Percentiles rank a stretch among this genome's conserved stretches.
Evolutionary conservation across 2,113 vertebrate genomes (phyloP).

Genomic region (Phaetusa simplex): DNA sequence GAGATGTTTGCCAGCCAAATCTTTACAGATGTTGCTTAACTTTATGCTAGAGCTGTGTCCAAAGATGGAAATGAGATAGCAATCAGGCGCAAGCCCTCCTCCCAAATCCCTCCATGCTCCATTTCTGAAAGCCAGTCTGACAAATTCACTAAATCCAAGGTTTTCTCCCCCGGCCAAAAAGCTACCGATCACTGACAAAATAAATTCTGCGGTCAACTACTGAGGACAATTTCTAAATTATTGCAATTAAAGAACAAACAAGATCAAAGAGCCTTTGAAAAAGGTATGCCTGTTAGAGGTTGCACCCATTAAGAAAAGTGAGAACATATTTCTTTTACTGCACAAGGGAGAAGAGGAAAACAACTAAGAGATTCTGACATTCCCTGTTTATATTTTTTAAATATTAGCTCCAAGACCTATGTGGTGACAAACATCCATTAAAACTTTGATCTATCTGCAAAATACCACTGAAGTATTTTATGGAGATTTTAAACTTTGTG

Average conservation of each 20-base stretch:
- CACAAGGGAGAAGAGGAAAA: not conserved
- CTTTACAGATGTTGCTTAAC: conserved; percentile 72
- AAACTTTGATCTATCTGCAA: not conserved
- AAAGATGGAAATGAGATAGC: conserved; percentile 67
- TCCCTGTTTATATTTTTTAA: not conserved
- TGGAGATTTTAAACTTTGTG: not conserved
- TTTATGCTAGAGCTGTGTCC: conserved; percentile 57
- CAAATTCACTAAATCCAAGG: conserved; percentile 1
- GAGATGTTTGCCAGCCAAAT: conserved; percentile 67
- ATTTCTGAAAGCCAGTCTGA: conserved; percentile 24
- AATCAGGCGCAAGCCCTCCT: conserved; percentile 38
- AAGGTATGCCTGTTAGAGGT: not conserved
- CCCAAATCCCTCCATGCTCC: not conserved
- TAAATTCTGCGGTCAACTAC: not conserved
- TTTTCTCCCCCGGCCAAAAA: not conserved
- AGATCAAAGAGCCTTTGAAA: not conserved
- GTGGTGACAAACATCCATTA: not conserved
- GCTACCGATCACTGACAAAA: not conserved
- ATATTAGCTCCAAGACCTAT: not conserved
- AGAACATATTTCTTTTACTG: not conserved
- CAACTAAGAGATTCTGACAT: not conserved
- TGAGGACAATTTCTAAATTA: not conserved
- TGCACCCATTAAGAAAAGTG: not conserved
- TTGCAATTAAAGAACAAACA: not conserved
- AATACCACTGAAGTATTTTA: not conserved